These are phyloP conservation scores for Oppia nitens DNA, from an alignment of 1,140 invertebrate species.

Conservation along the genomic window DNA sequence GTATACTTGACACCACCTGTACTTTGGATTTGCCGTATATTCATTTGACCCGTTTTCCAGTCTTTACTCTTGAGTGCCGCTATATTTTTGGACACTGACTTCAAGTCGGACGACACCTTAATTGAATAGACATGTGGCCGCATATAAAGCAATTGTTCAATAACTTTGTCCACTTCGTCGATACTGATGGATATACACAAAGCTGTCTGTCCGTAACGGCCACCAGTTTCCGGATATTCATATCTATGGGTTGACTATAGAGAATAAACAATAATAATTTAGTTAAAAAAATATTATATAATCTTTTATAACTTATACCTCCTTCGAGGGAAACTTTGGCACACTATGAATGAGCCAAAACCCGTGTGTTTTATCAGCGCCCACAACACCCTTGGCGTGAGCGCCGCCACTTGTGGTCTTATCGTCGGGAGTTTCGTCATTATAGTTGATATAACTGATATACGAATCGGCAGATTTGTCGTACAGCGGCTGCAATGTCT, in stretches of 20 bases:
- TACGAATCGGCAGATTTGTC: background rate
- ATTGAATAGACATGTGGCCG: background rate
- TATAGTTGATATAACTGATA: background rate
- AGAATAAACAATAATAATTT: background rate
- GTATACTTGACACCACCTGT: background rate
- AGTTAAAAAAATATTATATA: background rate
- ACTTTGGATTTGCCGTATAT: background rate
- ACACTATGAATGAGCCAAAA: slow-evolving; percentile 85
- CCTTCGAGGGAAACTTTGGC: slow-evolving; percentile 48
- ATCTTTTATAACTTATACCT: background rate
- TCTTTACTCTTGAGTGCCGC: background rate
- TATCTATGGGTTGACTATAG: slow-evolving; percentile 34
- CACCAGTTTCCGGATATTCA: slow-evolving; percentile 50
- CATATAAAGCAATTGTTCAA: slow-evolving; percentile 29
- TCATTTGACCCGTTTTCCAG: background rate
- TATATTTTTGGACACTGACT: background rate
- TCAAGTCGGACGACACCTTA: background rate
- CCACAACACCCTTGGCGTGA: slow-evolving; percentile 39
- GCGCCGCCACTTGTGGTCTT: background rate
- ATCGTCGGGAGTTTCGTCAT: background rate
- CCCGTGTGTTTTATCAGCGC: slow-evolving; percentile 37
- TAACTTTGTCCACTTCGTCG: slow-evolving; percentile 43
- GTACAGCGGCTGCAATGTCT: slow-evolving; percentile 14
- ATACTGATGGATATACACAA: slow-evolving; percentile 55
- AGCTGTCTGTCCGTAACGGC: slow-evolving; percentile 62